Evolutionary conservation across 1,140 invertebrate genomes (phyloP).

Genomic region (Centruroides sculpturatus): DNA sequence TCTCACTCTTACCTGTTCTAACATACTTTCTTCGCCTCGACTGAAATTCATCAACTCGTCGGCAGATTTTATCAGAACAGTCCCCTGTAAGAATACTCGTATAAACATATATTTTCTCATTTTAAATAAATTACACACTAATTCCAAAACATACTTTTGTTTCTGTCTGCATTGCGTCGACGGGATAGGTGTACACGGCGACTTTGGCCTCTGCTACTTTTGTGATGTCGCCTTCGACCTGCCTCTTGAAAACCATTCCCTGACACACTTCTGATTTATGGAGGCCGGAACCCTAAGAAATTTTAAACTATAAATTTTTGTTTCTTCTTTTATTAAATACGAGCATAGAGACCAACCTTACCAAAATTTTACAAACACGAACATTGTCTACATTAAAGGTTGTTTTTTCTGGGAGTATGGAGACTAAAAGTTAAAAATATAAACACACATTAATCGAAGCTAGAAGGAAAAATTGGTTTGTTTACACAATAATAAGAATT

Average conservation of each 20-base stretch:
- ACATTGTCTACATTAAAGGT: conserved; percentile 96
- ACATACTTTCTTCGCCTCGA: conserved; percentile 77
- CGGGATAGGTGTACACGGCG: conserved; percentile 84
- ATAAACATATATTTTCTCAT: neutral
- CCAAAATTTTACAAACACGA: conserved; percentile 77
- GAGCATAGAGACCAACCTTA: conserved; percentile 26
- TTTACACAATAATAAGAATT: no score
- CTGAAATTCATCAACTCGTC: conserved; percentile 90
- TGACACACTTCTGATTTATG: conserved; percentile 61
- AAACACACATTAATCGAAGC: no score
- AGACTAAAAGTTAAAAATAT: conserved; percentile 38
- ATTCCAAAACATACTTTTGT: conserved; percentile 53
- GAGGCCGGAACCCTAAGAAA: conserved; percentile 55
- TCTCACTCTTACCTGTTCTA: conserved; percentile 50
- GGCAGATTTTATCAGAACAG: conserved; percentile 90
- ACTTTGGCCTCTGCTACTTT: conserved; percentile 66
- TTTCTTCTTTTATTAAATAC: no score
- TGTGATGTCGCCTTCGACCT: conserved; percentile 84
- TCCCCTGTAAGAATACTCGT: conserved; percentile 44
- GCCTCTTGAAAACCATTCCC: conserved; percentile 96
- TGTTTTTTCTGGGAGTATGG: conserved; percentile 63
- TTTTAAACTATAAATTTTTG: neutral
- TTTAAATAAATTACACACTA: neutral
- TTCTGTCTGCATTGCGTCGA: conserved; percentile 95
- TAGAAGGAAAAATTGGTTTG: no score